Conservation (phyloP, 1,140 invertebrate genomes). For the Lordiphosa collinella region DNA sequence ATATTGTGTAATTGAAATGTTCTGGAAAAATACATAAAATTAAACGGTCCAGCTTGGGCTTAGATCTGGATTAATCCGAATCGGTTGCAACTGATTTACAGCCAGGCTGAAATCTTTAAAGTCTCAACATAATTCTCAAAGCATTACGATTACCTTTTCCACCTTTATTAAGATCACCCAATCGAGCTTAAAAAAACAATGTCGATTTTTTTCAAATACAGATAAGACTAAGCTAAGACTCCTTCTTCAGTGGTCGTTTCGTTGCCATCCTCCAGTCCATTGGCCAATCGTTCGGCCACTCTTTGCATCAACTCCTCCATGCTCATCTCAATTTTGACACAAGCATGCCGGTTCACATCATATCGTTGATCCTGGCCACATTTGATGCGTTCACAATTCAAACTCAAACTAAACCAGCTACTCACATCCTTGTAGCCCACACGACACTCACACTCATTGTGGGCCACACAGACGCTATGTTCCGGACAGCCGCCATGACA, state of each 20-base stretch:
- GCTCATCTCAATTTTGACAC: constrained; percentile 72
- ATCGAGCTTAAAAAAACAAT: too few species aligned
- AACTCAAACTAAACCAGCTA: constrained; percentile 54
- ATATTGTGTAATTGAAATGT: too few species aligned
- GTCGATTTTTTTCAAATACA: too few species aligned
- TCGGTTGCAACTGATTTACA: too few species aligned
- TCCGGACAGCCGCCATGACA: constrained; percentile 64
- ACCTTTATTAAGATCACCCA: too few species aligned
- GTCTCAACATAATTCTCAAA: too few species aligned
- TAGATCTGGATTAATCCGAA: too few species aligned
- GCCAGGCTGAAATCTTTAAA: too few species aligned
- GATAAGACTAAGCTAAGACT: background rate
- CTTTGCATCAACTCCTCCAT: constrained; percentile 74
- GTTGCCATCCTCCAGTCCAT: constrained; percentile 33
- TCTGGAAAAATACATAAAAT: too few species aligned
- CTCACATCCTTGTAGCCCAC: constrained; percentile 61
- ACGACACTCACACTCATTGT: constrained; percentile 64
- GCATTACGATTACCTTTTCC: too few species aligned
- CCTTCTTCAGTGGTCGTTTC: constrained; percentile 5
- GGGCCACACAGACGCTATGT: constrained; percentile 61
- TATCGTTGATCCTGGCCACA: constrained; percentile 64
- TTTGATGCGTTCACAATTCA: constrained; percentile 61
- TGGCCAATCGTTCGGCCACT: constrained; percentile 52
- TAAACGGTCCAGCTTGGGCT: too few species aligned
- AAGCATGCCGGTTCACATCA: constrained; percentile 38